These are phyloP conservation scores for Amaurobius ferox DNA, from an alignment of 2,888 invertebrate genomes.

Conservation along the genomic window DNA sequence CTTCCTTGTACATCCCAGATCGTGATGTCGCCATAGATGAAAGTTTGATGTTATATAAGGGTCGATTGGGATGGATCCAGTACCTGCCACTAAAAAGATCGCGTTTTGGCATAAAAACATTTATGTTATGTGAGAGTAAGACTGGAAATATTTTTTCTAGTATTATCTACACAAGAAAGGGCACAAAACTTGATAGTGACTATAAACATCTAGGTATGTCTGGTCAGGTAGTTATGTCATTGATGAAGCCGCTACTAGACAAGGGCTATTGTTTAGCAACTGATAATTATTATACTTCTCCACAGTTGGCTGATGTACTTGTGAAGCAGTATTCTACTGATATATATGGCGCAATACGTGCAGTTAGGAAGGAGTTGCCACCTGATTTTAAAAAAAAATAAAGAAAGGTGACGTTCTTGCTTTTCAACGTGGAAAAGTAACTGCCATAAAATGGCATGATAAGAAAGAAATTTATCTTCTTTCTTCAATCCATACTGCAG, in stretches of 20 bases:
- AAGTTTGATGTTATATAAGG: conserved; percentile 8
- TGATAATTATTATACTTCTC: conserved; percentile 6
- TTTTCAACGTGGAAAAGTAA: not conserved
- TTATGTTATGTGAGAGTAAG: not conserved
- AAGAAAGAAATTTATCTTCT: too few relatives aligned
- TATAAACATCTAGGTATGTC: not conserved
- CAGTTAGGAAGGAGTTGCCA: not conserved
- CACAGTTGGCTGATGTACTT: not conserved
- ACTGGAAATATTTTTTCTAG: conserved; percentile 18
- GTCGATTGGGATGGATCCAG: not conserved
- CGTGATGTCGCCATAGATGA: not conserved
- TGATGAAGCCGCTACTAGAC: not conserved
- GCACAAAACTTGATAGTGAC: not conserved
- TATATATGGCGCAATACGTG: not conserved
- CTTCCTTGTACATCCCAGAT: not conserved
- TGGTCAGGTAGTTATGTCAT: not conserved
- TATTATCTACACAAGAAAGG: not conserved
- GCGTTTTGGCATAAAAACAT: not conserved
- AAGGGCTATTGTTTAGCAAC: not conserved
- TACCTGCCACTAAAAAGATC: not conserved
- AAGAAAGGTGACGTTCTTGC: not conserved
- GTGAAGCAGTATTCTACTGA: not conserved
- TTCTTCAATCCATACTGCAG: too few relatives aligned
- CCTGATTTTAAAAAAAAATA: not conserved
- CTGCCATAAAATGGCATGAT: not conserved